Evolutionary conservation across 2,888 invertebrate species (phyloP), one percentile per base, ranked within the genome.

Genomic region (Leucoma salicis): DNA sequence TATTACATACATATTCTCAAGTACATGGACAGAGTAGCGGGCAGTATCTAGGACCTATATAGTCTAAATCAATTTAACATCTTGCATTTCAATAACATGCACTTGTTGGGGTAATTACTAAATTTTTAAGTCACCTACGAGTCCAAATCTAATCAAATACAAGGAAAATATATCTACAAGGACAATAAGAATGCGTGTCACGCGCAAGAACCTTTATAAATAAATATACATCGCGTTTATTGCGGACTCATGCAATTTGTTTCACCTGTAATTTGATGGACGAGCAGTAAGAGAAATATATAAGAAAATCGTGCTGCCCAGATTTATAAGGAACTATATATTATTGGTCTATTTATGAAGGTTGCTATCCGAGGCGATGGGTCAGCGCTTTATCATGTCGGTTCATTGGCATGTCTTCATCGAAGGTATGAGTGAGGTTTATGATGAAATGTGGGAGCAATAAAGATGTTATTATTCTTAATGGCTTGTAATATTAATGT

Each of bases 211-310:
- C 69, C 66, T 70, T 66, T 70, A 70, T 78, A 79, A 76, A 81
- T 80, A 82, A 78, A 74, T 75, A 77, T 63, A 66, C 63, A 73
- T 74, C 71, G 56, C 71, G 66, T 73, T 79, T 78, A 83, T 79
- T 71, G 78, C 71, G 54, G 58, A 66, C 68, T 66, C 63, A 63
- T 66, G 71, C 76, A 73, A 78, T 81, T 80, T 76, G 72, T 74
- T 76, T 78, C 73, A 80, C 78, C 76, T 82, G 79, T 75, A 82
- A 77, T 79, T 77, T 84, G 81, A 83, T 78, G 76, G 76, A 84
- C 71, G 71, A 52, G 12, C 39, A 32, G 49, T 43, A 63, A 53
- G 48, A 60, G 49, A 62, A 63, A 63, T 49, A 46, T 54, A 54
- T 52, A 54, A 57, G 60, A 53, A 63, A 62, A 47, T 54, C 61